Conservation (phyloP, 2,888 invertebrate genomes). For the Lissonota sp. region DNA sequence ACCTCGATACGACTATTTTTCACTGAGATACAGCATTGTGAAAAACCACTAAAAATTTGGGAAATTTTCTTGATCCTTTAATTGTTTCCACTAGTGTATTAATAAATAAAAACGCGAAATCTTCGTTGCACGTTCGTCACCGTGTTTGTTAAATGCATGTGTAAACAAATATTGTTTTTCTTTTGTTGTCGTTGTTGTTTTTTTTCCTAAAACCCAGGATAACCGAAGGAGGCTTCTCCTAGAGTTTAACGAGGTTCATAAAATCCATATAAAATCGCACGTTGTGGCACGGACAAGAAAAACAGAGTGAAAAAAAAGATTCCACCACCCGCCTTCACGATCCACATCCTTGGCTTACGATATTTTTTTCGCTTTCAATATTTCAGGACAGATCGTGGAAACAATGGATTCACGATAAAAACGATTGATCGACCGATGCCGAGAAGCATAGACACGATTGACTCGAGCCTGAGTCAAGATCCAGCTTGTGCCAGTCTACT, state of each 20-base stretch:
- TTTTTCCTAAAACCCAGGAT: not conserved
- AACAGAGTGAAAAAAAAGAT: conserved; percentile 17
- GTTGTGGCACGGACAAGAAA: conserved; percentile 12
- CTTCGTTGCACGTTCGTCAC: conserved; percentile 30
- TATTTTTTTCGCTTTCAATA: conserved; percentile 50
- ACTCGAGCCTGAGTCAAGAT: conserved; percentile 80
- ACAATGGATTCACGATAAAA: conserved; percentile 78
- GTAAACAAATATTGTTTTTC: conserved; percentile 12
- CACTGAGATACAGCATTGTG: too few relatives aligned
- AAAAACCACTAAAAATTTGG: too few relatives aligned
- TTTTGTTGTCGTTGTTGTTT: not conserved
- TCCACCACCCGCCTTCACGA: conserved; percentile 31
- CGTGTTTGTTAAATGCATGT: conserved; percentile 54
- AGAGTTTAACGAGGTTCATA: not conserved
- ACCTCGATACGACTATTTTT: too few relatives aligned
- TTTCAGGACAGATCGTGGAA: conserved; percentile 62
- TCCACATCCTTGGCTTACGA: conserved; percentile 71
- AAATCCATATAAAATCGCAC: conserved; percentile 1
- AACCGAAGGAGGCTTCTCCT: too few relatives aligned
- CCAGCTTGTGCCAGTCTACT: conserved; percentile 81
- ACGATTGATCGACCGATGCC: conserved; percentile 80
- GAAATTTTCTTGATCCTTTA: too few relatives aligned
- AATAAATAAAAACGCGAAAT: conserved; percentile 27
- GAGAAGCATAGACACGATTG: conserved; percentile 80
- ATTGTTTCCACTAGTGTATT: too few relatives aligned